Conservation (phyloP, 2,113 vertebrate species). For the Gadus macrocephalus region DNA sequence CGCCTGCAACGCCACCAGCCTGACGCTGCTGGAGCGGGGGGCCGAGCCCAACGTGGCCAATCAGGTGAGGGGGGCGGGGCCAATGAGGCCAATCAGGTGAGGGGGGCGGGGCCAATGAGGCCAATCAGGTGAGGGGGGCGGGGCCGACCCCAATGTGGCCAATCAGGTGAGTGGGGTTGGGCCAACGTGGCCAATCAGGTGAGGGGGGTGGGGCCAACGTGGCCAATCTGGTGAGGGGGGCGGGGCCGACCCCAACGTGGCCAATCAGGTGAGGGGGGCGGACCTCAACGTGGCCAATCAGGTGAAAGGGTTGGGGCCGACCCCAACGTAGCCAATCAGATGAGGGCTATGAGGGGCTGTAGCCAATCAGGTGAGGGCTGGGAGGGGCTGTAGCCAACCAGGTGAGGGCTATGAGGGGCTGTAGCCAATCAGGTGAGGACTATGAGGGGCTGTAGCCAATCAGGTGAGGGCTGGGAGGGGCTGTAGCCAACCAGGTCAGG, state of each 20-base stretch:
- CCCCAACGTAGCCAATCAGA: constrained; percentile 77
- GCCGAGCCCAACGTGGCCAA: constrained; percentile 80
- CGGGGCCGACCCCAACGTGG: neutral
- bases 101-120: no score
- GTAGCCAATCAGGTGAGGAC: neutral
- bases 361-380: neutral
- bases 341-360: no score
- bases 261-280: neutral
- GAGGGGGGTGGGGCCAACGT: no score
- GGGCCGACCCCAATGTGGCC: neutral
- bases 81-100: no score
- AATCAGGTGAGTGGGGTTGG: neutral
- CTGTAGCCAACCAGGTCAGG: no score
- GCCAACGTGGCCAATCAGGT: no score
- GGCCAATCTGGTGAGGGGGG: neutral
- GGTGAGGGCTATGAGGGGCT: no score
- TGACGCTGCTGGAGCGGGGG: constrained; percentile 80
- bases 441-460: neutral
- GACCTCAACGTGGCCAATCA: neutral
- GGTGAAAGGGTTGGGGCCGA: constrained; percentile 67
- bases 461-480: neutral
- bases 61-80: constrained; percentile 46
- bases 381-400: no score
- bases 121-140: neutral
- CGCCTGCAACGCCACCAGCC: constrained; percentile 73